phyloP scores from a whole-genome alignment of 2,113 vertebrate species.

The Barnardius zonarius region DNA sequence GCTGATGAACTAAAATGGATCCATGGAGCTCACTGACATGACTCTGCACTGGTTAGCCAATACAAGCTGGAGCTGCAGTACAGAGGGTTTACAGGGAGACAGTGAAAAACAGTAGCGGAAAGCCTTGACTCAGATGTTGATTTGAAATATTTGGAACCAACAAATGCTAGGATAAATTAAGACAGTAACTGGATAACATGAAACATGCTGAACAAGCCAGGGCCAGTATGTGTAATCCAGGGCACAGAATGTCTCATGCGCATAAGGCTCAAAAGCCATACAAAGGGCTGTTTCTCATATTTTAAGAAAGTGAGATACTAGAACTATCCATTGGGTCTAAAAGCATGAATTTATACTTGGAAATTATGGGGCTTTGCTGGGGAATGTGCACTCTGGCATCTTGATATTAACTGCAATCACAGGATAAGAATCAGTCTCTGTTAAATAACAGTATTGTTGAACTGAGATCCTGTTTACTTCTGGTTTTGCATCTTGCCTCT shows the following conservation, averaged over 20 bases:
- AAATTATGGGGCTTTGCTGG: neutral
- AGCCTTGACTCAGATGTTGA: neutral
- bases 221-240: accelerated
- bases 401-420: neutral
- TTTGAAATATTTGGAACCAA: neutral
- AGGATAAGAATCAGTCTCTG: neutral
- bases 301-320: neutral
- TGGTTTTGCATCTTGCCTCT: neutral
- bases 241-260: neutral
- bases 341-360: neutral
- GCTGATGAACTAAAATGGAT: neutral
- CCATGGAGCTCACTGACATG: neutral
- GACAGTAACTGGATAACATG: neutral
- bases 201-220: neutral
- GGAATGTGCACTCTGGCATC: neutral
- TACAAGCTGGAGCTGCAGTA: neutral
- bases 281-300: neutral
- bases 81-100: neutral
- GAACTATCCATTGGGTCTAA: neutral
- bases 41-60: neutral
- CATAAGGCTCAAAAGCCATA: neutral
- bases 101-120: neutral
- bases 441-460: neutral
- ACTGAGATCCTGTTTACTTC: neutral
- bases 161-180: neutral